These are phyloP conservation scores for Agapornis roseicollis DNA, from an alignment of 2,113 vertebrate species.

Conservation along the genomic window DNA sequence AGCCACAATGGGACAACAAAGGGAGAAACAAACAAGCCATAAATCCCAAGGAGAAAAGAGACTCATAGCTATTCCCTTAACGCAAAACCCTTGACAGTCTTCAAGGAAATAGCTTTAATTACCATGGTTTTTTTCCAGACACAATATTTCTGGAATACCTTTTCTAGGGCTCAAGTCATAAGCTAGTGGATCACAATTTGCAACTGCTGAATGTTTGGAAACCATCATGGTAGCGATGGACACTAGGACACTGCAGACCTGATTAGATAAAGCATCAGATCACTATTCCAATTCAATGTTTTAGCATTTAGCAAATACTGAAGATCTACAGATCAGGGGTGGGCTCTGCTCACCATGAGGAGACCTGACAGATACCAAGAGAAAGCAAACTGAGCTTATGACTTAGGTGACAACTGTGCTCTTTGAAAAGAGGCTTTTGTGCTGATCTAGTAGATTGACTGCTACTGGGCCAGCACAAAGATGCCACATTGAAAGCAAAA, in stretches of 20 bases:
- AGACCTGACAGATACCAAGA: not conserved
- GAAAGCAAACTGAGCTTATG: not conserved
- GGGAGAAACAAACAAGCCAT: conserved; percentile 45
- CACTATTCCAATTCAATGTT: not conserved
- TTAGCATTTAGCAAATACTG: not conserved
- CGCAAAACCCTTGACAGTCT: not conserved
- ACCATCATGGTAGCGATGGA: not conserved
- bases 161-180: not conserved
- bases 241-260: not conserved
- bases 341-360: not conserved
- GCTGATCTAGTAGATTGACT: not conserved
- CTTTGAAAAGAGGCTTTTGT: not conserved
- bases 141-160: conserved; percentile 1
- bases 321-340: not conserved
- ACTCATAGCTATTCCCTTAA: not conserved
- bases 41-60: conserved; percentile 46
- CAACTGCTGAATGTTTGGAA: not conserved
- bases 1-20: not conserved
- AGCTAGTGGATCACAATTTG: not conserved
- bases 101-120: conserved; percentile 35
- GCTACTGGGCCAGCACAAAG: not conserved
- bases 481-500: not conserved
- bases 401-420: not conserved
- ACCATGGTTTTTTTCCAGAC: not conserved
- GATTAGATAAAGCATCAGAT: not conserved